A percentile compares a stretch with the other conserved stretches of the same genome.
Evolutionary conservation across 2,113 vertebrate species (phyloP).

Genomic region (Oncorhynchus gorbuscha): DNA sequence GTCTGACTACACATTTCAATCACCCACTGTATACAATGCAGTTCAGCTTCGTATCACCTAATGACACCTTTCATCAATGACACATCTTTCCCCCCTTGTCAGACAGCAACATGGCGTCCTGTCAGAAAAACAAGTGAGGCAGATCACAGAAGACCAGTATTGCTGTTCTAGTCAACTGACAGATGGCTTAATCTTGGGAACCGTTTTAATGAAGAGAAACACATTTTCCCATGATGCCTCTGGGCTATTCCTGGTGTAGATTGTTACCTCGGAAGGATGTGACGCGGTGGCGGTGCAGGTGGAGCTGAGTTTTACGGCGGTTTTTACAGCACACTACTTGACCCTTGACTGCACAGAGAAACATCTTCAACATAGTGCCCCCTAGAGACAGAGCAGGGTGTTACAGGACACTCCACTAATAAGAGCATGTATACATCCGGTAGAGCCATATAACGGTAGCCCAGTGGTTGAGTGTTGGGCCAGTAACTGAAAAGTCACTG

Average conservation of each 20-base stretch:
- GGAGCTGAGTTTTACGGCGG: neutral
- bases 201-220: slow-evolving; percentile 26
- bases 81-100: slow-evolving; percentile 44
- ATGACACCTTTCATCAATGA: neutral
- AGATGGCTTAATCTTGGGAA: slow-evolving; percentile 51
- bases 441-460: too few species aligned
- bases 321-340: neutral
- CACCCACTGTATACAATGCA: too few species aligned
- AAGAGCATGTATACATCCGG: neutral
- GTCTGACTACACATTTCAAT: too few species aligned
- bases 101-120: slow-evolving; percentile 42
- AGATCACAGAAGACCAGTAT: slow-evolving; percentile 39
- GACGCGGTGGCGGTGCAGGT: neutral
- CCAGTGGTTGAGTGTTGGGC: too few species aligned
- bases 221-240: slow-evolving; percentile 56
- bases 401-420: neutral
- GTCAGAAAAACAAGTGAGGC: slow-evolving; percentile 38
- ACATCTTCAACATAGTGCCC: neutral
- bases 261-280: slow-evolving; percentile 17
- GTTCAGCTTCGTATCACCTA: too few species aligned
- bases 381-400: neutral
- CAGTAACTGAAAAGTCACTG: too few species aligned
- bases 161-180: slow-evolving; percentile 53
- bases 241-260: slow-evolving; percentile 42
- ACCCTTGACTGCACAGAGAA: neutral